phyloP scores from a whole-genome alignment of 1,140 invertebrate species.

The Eurosta solidaginis region DNA sequence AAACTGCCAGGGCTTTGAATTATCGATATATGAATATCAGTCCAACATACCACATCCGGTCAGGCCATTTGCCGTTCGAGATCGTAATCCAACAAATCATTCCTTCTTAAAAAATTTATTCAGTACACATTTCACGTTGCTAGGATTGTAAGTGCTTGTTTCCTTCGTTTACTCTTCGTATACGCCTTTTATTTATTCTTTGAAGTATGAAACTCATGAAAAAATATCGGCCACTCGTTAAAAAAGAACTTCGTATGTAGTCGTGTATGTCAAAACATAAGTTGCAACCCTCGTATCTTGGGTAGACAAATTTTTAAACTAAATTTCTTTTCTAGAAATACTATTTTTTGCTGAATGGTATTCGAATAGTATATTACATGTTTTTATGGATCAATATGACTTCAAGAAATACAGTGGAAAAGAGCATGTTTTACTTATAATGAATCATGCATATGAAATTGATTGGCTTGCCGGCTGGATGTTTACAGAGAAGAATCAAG shows the following conservation, averaged over 20 bases:
- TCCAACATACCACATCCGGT: no score
- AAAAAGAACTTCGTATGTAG: neutral
- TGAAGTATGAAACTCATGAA: neutral
- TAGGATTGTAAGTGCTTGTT: no score
- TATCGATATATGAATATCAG: no score
- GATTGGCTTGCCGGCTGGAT: constrained; percentile 94
- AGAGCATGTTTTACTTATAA: constrained; percentile 86
- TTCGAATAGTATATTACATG: constrained; percentile 73
- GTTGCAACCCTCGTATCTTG: no score
- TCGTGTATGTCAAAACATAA: no score
- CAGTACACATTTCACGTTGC: no score
- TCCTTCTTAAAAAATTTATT: no score
- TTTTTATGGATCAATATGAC: constrained; percentile 81
- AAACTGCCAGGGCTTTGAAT: no score
- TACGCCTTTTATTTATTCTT: no score
- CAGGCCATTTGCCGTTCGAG: no score
- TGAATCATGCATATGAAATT: constrained; percentile 96
- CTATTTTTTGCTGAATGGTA: constrained; percentile 94
- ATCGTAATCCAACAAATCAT: no score
- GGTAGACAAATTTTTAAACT: neutral
- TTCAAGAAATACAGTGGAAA: constrained; percentile 80
- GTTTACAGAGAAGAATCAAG: constrained; percentile 74
- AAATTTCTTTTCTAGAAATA: constrained; percentile 69
- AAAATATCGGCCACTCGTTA: neutral
- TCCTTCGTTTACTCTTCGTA: no score